Conservation (phyloP, 2,888 invertebrate species). For the Papilio elwesi region DNA sequence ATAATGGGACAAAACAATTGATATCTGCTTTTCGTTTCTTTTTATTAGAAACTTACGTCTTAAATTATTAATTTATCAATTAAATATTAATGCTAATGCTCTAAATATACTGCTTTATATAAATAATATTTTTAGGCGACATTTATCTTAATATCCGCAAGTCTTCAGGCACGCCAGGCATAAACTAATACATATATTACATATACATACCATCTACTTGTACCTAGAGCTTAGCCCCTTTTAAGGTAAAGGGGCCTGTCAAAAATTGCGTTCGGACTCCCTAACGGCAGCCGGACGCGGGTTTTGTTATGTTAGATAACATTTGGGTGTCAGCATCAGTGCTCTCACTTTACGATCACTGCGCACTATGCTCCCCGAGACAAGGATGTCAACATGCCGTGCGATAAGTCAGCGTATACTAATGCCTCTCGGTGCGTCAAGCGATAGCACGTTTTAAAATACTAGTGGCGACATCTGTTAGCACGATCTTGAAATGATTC, state of each 20-base stretch:
- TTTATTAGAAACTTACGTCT: too few species aligned
- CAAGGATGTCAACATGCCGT: conserved; percentile 85
- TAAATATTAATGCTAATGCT: too few species aligned
- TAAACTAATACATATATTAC: too few species aligned
- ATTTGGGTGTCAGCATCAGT: conserved; percentile 92
- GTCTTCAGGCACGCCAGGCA: too few species aligned
- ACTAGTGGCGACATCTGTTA: conserved; percentile 67
- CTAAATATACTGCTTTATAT: too few species aligned
- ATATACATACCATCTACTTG: too few species aligned
- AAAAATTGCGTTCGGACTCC: conserved; percentile 91
- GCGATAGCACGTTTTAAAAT: conserved; percentile 59
- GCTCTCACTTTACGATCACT: conserved; percentile 93
- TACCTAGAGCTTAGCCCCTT: conserved; percentile 61
- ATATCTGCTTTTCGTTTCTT: too few species aligned
- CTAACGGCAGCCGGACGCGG: conserved; percentile 85
- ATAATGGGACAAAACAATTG: too few species aligned
- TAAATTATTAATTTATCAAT: too few species aligned
- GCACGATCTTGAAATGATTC: conserved; percentile 8
- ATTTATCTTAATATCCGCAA: too few species aligned
- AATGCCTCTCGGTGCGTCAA: conserved; percentile 37
- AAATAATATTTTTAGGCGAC: too few species aligned
- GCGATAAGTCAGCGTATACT: conserved; percentile 27
- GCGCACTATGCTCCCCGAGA: conserved; percentile 95
- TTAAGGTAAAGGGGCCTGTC: conserved; percentile 88
- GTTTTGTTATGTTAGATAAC: conserved; percentile 62